Evolutionary conservation across 2,113 vertebrate species (phyloP).

Genomic region (Brachypodius melanocephalos): DNA sequence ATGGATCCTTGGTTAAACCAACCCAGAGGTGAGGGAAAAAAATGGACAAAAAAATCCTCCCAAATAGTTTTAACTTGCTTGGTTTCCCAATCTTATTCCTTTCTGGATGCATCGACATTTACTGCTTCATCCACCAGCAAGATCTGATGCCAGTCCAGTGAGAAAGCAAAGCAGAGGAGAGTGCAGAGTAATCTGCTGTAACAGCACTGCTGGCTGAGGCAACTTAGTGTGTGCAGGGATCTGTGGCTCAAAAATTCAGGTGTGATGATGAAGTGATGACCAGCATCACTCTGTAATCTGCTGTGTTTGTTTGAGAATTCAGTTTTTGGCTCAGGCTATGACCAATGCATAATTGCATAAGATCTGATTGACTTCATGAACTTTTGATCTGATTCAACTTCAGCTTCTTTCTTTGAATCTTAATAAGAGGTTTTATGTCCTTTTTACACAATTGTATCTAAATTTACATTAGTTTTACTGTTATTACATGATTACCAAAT

Average conservation of each 20-base stretch:
- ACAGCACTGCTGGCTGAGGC: neutral
- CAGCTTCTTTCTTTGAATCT: neutral
- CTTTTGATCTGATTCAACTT: neutral
- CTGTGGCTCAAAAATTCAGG: neutral
- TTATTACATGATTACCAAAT: neutral
- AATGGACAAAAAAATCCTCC: neutral
- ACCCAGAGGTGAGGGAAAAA: rapidly evolving
- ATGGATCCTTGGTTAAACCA: neutral
- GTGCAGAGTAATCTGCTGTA: neutral
- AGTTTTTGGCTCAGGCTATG: neutral
- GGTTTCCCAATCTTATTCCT: neutral
- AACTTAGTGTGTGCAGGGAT: neutral
- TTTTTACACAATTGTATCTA: conserved; percentile 18
- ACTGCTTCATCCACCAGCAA: neutral
- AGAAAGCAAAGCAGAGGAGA: neutral
- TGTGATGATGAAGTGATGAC: neutral
- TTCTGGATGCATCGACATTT: neutral
- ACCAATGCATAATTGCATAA: neutral
- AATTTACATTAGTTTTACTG: neutral
- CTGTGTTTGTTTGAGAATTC: neutral
- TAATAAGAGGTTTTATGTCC: neutral
- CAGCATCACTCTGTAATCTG: neutral
- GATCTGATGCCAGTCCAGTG: neutral
- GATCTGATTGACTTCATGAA: neutral
- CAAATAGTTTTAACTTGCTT: neutral